Evolutionary conservation across 2,888 invertebrate species (phyloP), one percentile per base, ranked within the genome.

Genomic region (Agonopterix arenella): DNA sequence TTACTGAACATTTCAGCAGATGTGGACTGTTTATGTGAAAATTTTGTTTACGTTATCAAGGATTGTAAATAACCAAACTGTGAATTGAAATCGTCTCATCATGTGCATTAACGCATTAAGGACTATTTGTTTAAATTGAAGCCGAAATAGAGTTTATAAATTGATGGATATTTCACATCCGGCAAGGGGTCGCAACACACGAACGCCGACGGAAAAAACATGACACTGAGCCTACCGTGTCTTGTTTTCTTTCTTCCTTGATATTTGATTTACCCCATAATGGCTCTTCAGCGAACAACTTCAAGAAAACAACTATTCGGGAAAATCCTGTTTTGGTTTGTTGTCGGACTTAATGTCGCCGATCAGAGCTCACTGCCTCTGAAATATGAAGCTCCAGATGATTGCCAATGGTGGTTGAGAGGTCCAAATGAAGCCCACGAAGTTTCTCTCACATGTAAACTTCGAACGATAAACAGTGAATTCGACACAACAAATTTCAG

Each of bases 401-500:
- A 96, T 77, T 97, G 96, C 70, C 93, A 94, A 72, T 94, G 94
- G 94, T 93, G 92, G 92, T 74, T 93, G 42, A 83, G 91, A 59
- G 93, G 90, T 69, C 91, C 90, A 57, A 91, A 89, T 50, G 90
- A 83, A 63, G 90, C 89, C 58, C 92, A 93, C 64, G 94, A 96
- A 83, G 94, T 95, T 56, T 92, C 94, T 11, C 90, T 95, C 57
- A 93, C 93, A 55, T 95, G 96, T 84, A 92, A 94, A 82, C 90
- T 96, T 68, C 90, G 96, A 64, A 94, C 96, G 47, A 95, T 96
- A 70, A 95, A 96, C 83, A 95, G 95, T 89, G 96, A 95, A 77
- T 95, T 94, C 75, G 96, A 94, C 80, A 95, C 94, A 58, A 97
- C 96, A 38, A 96, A 96, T 84, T 96, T 96, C 73, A 95, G 95